Percentiles rank a stretch among this genome's conserved stretches.
These are phyloP conservation scores for Oscheius sp. DNA, from an alignment of 2,888 invertebrate genomes.

Conservation along the genomic window DNA sequence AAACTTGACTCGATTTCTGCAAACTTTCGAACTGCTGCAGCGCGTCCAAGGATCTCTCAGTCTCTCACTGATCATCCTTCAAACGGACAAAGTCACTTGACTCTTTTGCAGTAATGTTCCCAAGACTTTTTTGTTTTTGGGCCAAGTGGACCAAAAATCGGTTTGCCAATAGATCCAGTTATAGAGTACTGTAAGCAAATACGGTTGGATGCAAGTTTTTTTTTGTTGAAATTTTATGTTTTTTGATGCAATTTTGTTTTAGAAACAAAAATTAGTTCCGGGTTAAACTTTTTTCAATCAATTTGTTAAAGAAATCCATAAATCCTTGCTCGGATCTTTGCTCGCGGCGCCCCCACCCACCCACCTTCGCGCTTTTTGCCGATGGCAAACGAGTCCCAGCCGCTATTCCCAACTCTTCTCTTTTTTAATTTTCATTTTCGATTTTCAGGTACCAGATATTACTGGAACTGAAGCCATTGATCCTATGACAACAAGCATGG, in stretches of 20 bases:
- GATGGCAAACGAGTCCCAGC: conserved; percentile 19
- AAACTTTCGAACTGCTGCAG: conserved; percentile 9
- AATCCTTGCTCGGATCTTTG: conserved; percentile 9
- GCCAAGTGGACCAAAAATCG: not conserved
- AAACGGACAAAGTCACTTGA: not conserved
- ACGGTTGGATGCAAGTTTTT: not conserved
- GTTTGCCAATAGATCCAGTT: not conserved
- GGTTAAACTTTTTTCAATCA: too few relatives aligned
- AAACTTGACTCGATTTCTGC: conserved; percentile 19
- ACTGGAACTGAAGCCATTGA: conserved; percentile 66
- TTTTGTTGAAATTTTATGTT: not conserved
- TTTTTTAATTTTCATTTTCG: not conserved
- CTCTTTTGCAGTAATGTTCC: not conserved
- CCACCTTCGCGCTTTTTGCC: conserved; percentile 25
- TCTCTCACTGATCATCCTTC: not conserved
- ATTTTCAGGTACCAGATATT: conserved; percentile 66
- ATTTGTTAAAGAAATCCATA: not conserved
- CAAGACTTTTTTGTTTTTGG: too few relatives aligned
- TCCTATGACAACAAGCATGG: conserved; percentile 69
- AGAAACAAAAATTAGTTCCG: not conserved
- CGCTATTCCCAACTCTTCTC: conserved; percentile 16
- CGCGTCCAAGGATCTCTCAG: not conserved
- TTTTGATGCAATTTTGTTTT: not conserved
- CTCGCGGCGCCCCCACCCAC: conserved; percentile 29
- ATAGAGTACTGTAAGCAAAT: not conserved